Percentiles rank a stretch among this genome's conserved stretches.
These are phyloP conservation scores for Mylabris sibirica DNA, from an alignment of 2,888 invertebrate species.

Conservation along the genomic window DNA sequence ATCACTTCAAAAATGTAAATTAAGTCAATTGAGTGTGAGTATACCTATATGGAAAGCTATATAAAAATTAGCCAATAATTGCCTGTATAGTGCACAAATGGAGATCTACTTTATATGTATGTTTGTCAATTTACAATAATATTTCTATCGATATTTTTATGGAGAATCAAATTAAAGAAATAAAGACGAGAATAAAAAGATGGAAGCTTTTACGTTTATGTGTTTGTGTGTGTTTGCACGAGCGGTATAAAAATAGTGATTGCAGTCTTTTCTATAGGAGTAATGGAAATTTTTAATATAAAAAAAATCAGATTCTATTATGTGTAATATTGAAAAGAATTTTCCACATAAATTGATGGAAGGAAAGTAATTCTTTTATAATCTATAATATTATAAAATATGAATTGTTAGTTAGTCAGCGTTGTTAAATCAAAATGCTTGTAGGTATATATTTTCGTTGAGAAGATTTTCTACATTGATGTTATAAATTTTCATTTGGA, in stretches of 20 bases:
- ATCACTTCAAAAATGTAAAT: not conserved
- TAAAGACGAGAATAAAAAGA: not conserved
- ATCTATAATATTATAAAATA: not conserved
- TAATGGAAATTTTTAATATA: slow-evolving; percentile 3
- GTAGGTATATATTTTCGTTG: not conserved
- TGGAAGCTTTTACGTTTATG: not conserved
- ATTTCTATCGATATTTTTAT: slow-evolving; percentile 1
- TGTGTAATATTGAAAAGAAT: slow-evolving; percentile 10
- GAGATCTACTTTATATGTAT: not conserved
- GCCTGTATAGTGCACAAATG: not conserved
- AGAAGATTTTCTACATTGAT: not conserved
- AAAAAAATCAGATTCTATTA: slow-evolving; percentile 9
- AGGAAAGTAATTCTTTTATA: not conserved
- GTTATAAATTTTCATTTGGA: not conserved
- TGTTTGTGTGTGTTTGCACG: not conserved
- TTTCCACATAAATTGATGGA: not conserved
- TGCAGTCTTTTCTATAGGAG: not conserved
- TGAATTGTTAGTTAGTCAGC: not conserved
- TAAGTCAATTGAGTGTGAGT: not conserved
- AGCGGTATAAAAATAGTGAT: not conserved
- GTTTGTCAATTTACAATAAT: not conserved
- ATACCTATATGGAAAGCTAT: not conserved
- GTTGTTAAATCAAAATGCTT: not conserved
- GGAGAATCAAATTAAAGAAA: not conserved
- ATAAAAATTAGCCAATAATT: not conserved